Evolutionary conservation across 2,888 invertebrate genomes (phyloP), one percentile per base, ranked within the genome.

Genomic region (Disparrhopalites patrizii): DNA sequence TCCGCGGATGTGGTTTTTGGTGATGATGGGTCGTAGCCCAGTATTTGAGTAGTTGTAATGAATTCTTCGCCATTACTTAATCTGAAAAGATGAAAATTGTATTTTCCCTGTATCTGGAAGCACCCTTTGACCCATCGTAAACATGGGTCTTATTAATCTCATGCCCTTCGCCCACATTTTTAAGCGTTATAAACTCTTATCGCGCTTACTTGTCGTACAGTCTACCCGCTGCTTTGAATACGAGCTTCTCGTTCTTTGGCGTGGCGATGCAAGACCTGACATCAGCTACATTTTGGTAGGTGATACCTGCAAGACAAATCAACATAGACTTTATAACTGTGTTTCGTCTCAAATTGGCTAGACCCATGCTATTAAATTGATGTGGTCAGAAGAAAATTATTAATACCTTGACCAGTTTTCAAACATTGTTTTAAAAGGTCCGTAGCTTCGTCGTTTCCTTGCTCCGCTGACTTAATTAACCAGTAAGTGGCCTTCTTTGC

Each of bases 401-500:
- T 15, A 7, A 52, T 70, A 78, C 79, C 79, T 76, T 84, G 83
- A 10, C 88, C 87, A 33, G 85, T 86, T 40, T 85, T 82, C 13
- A 91, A 83, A 76, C 89, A 89, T 79, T 87, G 85, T 78, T 83
- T 82, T 69, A 96, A 82, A 77, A 93, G 83, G 68, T 85, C 85
- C 36, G 92, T 89, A 0, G 94, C 94, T 78, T 93, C 91, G 50
- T 87, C 84, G 76, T 93, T 92, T 0, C 94, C 95, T 79, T 94
- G 93, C 76, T 92, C 90, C 0, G 94, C 93, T 1, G 95, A 93
- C 80, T 90, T 89, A n/a, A 93, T 87, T 55, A 95, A 80, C 94
- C 94, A 95, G 76, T 91, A 88, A 57, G 95, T 85, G 0, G 93
- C 94, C 72, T 90, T 84, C 72, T 87, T 85, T 69, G 88, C 89